Percentiles rank a stretch among this genome's conserved stretches.
Evolutionary conservation across 2,113 vertebrate species (phyloP).

Genomic region (Chascanopsetta lugubris): DNA sequence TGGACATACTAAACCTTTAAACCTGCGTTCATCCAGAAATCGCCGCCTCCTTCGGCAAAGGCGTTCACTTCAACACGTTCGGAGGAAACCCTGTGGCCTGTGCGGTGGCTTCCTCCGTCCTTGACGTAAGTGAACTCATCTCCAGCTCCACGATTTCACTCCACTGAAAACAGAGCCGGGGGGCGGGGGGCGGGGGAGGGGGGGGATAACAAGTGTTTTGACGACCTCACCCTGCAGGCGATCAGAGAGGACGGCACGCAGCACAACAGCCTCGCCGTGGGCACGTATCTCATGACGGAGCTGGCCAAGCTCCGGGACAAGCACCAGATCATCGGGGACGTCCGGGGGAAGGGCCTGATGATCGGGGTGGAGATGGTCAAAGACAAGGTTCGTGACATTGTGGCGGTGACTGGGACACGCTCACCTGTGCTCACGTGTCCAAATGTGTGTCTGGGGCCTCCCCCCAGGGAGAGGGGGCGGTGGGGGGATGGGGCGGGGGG

Average conservation of each 20-base stretch:
- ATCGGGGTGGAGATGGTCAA: slow-evolving; percentile 95
- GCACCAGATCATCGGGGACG: slow-evolving; percentile 91
- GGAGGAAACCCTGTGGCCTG: slow-evolving; percentile 91
- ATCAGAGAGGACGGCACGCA: slow-evolving; percentile 87
- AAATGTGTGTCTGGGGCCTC: slow-evolving; percentile 11
- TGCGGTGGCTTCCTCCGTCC: slow-evolving; percentile 85
- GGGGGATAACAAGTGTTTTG: too few relatives aligned
- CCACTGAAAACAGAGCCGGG: too few relatives aligned
- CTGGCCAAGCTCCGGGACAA: slow-evolving; percentile 89
- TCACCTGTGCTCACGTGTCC: slow-evolving; percentile 6
- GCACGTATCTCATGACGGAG: slow-evolving; percentile 86
- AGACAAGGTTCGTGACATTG: slow-evolving; percentile 85
- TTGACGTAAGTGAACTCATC: slow-evolving; percentile 84
- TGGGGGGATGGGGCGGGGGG: too few relatives aligned
- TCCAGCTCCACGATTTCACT: too few relatives aligned
- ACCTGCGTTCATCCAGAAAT: slow-evolving; percentile 85
- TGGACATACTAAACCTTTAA: too few relatives aligned
- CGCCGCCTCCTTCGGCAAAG: slow-evolving; percentile 80
- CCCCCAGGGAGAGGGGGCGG: too few relatives aligned
- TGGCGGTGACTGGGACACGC: not conserved
- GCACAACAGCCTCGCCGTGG: slow-evolving; percentile 84
- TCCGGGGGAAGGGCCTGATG: slow-evolving; percentile 93
- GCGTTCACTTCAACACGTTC: slow-evolving; percentile 89
- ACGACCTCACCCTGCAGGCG: slow-evolving; percentile 72
- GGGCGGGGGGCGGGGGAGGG: too few relatives aligned